A percentile compares a stretch with the other conserved stretches of the same genome.
Evolutionary conservation across 2,113 vertebrate species (phyloP).

Genomic region (Chaetorhynchus papuensis): DNA sequence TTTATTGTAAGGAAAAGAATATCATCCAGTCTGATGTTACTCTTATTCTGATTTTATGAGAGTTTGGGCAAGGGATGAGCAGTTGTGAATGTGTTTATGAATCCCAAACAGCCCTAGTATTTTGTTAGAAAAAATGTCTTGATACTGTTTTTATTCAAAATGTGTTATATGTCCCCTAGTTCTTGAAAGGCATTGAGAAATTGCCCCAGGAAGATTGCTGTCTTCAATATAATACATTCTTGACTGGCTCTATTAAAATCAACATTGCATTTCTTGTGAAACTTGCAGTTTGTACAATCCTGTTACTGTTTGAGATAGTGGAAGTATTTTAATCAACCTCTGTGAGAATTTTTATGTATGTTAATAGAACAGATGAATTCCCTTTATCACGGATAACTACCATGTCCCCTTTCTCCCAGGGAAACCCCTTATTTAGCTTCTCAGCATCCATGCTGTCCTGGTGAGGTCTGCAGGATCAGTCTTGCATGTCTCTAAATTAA

Average conservation of each 20-base stretch:
- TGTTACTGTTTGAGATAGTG: neutral
- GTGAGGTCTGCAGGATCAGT: neutral
- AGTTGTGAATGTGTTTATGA: neutral
- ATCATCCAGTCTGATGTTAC: neutral
- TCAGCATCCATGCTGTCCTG: neutral
- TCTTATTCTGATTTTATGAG: neutral
- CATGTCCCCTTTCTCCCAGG: neutral
- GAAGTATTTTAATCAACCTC: neutral
- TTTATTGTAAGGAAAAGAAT: neutral
- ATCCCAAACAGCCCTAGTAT: neutral
- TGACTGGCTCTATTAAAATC: neutral
- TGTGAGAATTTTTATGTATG: neutral
- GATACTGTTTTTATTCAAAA: neutral
- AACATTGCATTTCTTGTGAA: neutral
- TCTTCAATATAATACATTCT: neutral
- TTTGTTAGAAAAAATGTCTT: neutral
- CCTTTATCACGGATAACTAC: neutral
- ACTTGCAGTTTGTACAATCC: neutral
- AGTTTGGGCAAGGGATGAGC: neutral
- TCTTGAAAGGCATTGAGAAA: neutral
- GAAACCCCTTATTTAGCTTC: neutral
- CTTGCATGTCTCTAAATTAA: neutral
- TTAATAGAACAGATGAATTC: neutral
- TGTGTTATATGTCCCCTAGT: neutral
- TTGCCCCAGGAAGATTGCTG: neutral